phyloP scores from a whole-genome alignment of 2,113 vertebrate genomes.

The Crotalus helleri region DNA sequence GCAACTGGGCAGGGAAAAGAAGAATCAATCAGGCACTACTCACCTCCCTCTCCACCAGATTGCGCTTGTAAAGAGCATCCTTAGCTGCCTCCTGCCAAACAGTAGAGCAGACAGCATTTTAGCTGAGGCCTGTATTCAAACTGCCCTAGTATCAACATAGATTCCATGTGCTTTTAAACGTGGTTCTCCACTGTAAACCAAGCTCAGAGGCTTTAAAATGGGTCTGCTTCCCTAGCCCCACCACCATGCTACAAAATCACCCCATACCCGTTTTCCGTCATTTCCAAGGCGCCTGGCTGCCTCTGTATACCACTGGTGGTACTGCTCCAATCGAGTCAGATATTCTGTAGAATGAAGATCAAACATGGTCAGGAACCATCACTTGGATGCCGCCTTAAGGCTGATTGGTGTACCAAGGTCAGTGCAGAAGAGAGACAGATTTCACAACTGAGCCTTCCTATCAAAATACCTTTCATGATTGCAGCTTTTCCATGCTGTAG shows the following conservation, averaged over 20 bases:
- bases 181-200: not conserved
- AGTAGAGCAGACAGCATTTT: not conserved
- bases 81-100: conserved; percentile 81
- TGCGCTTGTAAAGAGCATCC: conserved; percentile 80
- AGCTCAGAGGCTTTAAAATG: not conserved
- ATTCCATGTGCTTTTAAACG: not conserved
- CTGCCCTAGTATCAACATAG: not conserved
- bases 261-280: conserved; percentile 83
- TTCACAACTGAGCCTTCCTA: not conserved
- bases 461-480: conserved; percentile 70
- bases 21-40: not conserved
- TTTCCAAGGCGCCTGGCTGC: conserved; percentile 79
- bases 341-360: conserved; percentile 72
- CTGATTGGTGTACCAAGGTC: not conserved
- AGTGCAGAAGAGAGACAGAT: not conserved
- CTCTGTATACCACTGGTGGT: conserved; percentile 76
- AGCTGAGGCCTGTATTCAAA: not conserved
- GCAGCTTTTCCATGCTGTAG: conserved; percentile 74
- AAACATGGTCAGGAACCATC: not conserved
- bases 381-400: not conserved
- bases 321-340: conserved; percentile 72
- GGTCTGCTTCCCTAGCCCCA: too few species aligned
- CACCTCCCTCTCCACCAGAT: conserved; percentile 84
- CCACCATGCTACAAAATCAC: not conserved
- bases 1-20: not conserved